Base-by-base conservation (phyloP, 2,113 vertebrate species). In the Gymnogyps californianus region DNA sequence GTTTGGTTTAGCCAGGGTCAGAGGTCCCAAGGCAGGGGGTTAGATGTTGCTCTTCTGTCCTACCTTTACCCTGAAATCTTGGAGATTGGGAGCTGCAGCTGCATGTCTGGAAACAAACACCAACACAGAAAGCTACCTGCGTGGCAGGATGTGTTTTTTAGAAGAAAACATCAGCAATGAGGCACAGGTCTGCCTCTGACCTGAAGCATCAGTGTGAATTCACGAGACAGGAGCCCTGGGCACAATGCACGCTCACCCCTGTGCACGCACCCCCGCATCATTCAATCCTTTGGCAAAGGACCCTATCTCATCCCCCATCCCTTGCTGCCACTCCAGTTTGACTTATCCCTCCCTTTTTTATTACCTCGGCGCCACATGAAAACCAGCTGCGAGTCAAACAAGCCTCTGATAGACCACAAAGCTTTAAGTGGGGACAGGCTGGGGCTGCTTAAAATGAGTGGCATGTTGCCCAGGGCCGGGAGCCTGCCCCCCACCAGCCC, bases 381-480 rank as follows among this genome's bases (percentile, higher is more conserved):
- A 97, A 96, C 74, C 95, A 98, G 89, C 93, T 97, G 96, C 20
- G 13, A 75, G 21, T 79, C 64, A 36, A 76, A 70, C 42, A 34
- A 78, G 36, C 34, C 64, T 95, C 70, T 67, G 81, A 95, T 21
- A 95, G 93, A 83, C 75, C 90, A 94, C 55, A 96, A 96, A 95
- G 71, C 64, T 92, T 96, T 46, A 83, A 96, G 97, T 82, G 92
- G 89, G 96, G 17, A 91, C 94, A 95, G 93, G 85, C 95, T 90
- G 91, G 86, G 92, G 90, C 74, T 62, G 40, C 77, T 97, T 95
- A 80, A 97, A 95, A 96, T 47, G 59, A 95, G 51, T 94, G 96
- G 95, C 96, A 11, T 65, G 69, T 24, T 93, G 84, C 90, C 91
- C 67, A 2, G 77, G 46, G 74, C 74, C 13, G 3, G 80, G 82